Evolutionary conservation across 2,888 invertebrate genomes (phyloP).

Genomic region (Calliopum simillimum): DNA sequence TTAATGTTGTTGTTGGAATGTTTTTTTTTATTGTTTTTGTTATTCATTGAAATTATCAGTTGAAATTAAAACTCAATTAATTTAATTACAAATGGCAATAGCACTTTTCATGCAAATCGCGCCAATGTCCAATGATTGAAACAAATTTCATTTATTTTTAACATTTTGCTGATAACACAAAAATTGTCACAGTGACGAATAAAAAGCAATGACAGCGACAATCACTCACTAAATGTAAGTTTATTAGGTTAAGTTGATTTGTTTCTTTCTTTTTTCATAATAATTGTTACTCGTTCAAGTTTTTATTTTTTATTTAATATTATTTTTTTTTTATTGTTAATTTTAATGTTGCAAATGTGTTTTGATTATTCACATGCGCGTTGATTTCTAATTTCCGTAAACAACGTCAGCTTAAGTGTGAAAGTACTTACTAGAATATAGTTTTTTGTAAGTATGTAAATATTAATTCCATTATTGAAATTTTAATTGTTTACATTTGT

Average conservation of each 20-base stretch:
- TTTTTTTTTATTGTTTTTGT: background rate
- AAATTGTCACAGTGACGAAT: slow-evolving; percentile 10
- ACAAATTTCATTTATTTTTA: slow-evolving; percentile 18
- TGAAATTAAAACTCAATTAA: slow-evolving; percentile 66
- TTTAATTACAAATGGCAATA: slow-evolving; percentile 65
- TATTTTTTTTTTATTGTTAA: background rate
- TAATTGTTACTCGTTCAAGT: slow-evolving; percentile 10
- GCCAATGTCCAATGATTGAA: background rate
- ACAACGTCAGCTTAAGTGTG: too few relatives aligned
- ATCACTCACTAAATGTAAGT: too few relatives aligned
- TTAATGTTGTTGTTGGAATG: slow-evolving; percentile 10
- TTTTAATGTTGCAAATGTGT: too few relatives aligned
- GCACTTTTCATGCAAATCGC: slow-evolving; percentile 17
- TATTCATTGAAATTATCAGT: slow-evolving; percentile 44
- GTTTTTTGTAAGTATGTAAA: background rate
- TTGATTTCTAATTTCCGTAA: too few relatives aligned
- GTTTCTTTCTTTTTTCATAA: too few relatives aligned
- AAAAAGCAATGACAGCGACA: background rate
- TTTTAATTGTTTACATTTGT: too few relatives aligned
- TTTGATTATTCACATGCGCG: too few relatives aligned
- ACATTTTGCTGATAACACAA: background rate
- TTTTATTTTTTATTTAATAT: slow-evolving; percentile 12
- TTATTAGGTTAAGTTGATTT: slow-evolving; percentile 33
- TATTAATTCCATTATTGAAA: too few relatives aligned
- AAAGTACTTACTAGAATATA: too few relatives aligned